Conservation (phyloP, 2,888 invertebrate genomes). For the Cephonodes hylas region DNA sequence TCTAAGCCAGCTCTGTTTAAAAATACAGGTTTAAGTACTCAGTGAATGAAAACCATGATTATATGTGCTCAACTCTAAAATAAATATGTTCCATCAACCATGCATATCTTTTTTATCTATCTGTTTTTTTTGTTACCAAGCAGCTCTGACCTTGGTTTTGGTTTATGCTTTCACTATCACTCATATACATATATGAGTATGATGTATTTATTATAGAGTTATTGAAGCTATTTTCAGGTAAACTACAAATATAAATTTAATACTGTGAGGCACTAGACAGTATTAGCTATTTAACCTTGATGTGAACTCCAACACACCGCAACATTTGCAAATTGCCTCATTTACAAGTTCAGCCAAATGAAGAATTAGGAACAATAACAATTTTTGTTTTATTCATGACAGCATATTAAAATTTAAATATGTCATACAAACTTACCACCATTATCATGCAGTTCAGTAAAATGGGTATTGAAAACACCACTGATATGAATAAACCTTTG, state of each 20-base stretch:
- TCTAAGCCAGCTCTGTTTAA: too few species aligned
- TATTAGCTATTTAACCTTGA: neutral
- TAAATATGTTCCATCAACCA: too few species aligned
- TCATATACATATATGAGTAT: too few species aligned
- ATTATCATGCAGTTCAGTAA: slow-evolving; percentile 95
- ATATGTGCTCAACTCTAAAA: too few species aligned
- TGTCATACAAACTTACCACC: slow-evolving; percentile 87
- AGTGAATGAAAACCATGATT: too few species aligned
- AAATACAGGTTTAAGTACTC: too few species aligned
- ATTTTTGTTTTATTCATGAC: neutral
- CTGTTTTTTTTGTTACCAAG: too few species aligned
- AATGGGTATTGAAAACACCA: slow-evolving; percentile 96
- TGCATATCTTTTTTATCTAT: too few species aligned
- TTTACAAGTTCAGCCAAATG: neutral
- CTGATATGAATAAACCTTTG: slow-evolving; percentile 95
- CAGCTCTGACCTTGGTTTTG: too few species aligned
- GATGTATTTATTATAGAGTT: neutral
- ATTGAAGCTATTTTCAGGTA: neutral
- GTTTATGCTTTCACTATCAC: too few species aligned
- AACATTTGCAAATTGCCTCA: neutral
- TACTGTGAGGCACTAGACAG: neutral
- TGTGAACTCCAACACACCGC: neutral
- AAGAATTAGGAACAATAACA: neutral
- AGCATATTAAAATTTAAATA: neutral
- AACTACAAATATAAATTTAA: neutral